Evolutionary conservation across 2,113 vertebrate species (phyloP), one percentile per base, ranked within the genome.

Genomic region (Cichladusa arquata): DNA sequence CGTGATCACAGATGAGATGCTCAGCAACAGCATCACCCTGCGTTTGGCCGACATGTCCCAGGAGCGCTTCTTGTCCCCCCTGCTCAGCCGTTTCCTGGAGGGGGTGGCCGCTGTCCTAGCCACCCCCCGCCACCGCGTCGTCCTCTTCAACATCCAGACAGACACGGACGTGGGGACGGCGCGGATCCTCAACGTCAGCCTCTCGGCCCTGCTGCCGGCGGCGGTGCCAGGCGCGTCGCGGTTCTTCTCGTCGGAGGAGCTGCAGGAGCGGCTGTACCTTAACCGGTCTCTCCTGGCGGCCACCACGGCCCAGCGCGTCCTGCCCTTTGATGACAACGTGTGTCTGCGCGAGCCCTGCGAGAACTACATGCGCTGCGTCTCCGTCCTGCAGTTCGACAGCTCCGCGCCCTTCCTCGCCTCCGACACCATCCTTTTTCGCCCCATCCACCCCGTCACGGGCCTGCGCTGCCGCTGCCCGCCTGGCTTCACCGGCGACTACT

Each of bases 281-380:
- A 99, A 99, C 98, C 99, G 99, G 47, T 99, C 99, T 65, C 98
- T 99, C 58, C 97, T 99, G 47, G 97, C 99, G 0, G 98, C 98
- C 93, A 97, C 99, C 92, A 99, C 99, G 0, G 98, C 98, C 0
- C 99, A 99, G 97, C 98, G 97, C 9, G 99, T 99, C 58, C 98
- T 99, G 73, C 99, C 99, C 54, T 99, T 99, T 33, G 99, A 99
- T 10, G 99, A 99, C 98, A 99, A 99, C 96, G 98, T 99, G 97
- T 99, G 99, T 96, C 98, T 99, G 62, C 98, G 99, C 0, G 99
- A 99, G 95, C 99, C 99, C 3, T 99, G 99, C 18, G 99, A 99
- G 97, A 99, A 99, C 98, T 99, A 99, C 98, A 99, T 99, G 99
- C 99, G 99, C 98, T 99, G 99, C 19, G 99, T 99, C 81, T 99